Evolutionary conservation across 2,113 vertebrate genomes (phyloP), one percentile per base, ranked within the genome.

Genomic region (Origma solitaria): DNA sequence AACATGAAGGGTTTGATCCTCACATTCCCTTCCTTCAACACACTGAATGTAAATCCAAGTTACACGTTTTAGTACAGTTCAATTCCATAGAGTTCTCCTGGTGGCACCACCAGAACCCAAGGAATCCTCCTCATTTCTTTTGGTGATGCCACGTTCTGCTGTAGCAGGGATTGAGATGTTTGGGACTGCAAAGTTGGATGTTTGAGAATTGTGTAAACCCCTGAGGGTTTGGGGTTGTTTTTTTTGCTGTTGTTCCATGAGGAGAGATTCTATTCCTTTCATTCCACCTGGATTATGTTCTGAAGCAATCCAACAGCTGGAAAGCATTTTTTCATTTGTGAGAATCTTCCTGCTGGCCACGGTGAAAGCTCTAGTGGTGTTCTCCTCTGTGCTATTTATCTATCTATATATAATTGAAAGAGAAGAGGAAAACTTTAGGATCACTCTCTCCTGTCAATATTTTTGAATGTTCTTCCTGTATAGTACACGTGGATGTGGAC

Each of bases 311-410:
- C 95, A 94, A 95, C 91, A 70, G 72, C 94, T 96, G 95, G 62
- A 96, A 96, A 93, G n/a, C 92, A 33, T 79, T 95, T 97, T 97
- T 98, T 91, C 97, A 97, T 96, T 92, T 96, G 96, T 97, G 96
- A 94, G 86, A 84, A 71, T 94, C 90, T 78, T 92, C 85, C 95
- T 91, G 79, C 96, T 97, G 96, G 91, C 96, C 95, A 95, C 33
- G 8, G 96, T 96, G 96, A 96, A 95, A 97, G 92, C 92, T 97
- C 66, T 94, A 84, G 95, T 97, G 96, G 82, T 97, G 96, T 97
- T 97, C 96, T 96, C 94, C 95, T 91, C 81, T 76, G 97, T 98
- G 97, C 96, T 98, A 96, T 98, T 97, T 66, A 51, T 60, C 88
- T 97, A 69, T 95, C 69, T 69, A 60, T 95, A 92, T 94, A 90